Conservation (phyloP, 1,140 invertebrate species). For the Conopomorpha cramerella region DNA sequence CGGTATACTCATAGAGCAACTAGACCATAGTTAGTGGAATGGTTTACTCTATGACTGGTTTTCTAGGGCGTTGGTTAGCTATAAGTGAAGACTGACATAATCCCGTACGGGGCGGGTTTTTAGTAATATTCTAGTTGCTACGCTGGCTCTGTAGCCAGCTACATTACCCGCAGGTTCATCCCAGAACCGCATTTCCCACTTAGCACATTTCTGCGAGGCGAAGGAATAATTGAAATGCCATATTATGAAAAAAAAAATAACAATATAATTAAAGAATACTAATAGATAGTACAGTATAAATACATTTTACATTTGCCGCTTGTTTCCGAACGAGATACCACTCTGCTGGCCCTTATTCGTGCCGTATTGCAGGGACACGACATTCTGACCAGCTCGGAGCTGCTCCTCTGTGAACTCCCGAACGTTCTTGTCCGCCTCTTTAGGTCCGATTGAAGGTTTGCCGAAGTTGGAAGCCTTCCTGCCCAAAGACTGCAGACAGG, state of each 20-base stretch:
- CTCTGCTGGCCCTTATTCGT: slow-evolving; percentile 93
- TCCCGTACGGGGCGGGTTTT: too few relatives aligned
- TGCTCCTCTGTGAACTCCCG: slow-evolving; percentile 90
- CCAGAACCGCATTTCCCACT: too few relatives aligned
- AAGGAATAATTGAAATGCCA: too few relatives aligned
- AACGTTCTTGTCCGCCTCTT: slow-evolving; percentile 90
- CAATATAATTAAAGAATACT: slow-evolving; percentile 30
- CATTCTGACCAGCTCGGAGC: slow-evolving; percentile 83
- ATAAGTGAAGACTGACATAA: too few relatives aligned
- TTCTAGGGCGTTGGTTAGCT: too few relatives aligned
- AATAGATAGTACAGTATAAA: slow-evolving; percentile 14
- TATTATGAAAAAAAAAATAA: slow-evolving; percentile 15
- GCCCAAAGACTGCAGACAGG: slow-evolving; percentile 91
- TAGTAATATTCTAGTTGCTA: too few relatives aligned
- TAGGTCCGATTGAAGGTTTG: slow-evolving; percentile 88
- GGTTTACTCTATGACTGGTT: too few relatives aligned
- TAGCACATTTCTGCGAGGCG: too few relatives aligned
- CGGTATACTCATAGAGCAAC: too few relatives aligned
- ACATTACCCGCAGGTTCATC: too few relatives aligned
- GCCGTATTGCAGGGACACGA: slow-evolving; percentile 92
- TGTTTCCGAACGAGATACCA: slow-evolving; percentile 93
- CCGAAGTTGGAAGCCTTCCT: slow-evolving; percentile 91
- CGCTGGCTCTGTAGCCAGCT: too few relatives aligned
- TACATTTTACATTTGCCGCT: slow-evolving; percentile 81
- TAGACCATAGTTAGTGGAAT: too few relatives aligned